Percentiles rank a stretch among this genome's conserved stretches.
phyloP scores from a whole-genome alignment of 2,113 vertebrate genomes.

The Callaeas wilsoni region DNA sequence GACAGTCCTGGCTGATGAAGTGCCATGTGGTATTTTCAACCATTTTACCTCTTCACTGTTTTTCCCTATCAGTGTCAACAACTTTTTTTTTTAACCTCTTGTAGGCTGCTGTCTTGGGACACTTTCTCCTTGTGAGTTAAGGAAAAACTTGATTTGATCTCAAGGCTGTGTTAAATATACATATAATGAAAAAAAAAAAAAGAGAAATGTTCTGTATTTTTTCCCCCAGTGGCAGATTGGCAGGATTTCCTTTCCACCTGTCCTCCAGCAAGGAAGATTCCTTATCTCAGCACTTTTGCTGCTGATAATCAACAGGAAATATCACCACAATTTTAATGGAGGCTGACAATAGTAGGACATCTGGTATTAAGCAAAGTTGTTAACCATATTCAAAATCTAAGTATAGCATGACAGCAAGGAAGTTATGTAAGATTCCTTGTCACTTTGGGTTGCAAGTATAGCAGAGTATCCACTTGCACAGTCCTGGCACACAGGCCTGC shows the following conservation, averaged over 20 bases:
- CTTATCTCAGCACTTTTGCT: conserved; percentile 32
- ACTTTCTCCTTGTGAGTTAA: not conserved
- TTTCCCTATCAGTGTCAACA: not conserved
- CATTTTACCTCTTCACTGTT: not conserved
- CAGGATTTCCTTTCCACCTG: conserved; percentile 33
- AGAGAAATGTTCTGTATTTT: not conserved
- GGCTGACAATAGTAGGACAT: conserved; percentile 34
- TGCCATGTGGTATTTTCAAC: not conserved
- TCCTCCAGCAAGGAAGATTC: conserved; percentile 12
- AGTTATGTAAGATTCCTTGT: conserved; percentile 21
- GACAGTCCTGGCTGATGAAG: not conserved
- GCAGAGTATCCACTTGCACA: not conserved
- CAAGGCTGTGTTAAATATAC: not conserved
- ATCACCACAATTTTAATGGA: not conserved
- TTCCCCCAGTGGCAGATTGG: not conserved
- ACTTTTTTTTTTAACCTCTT: not conserved
- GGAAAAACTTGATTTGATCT: not conserved
- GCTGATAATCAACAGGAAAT: conserved; percentile 29
- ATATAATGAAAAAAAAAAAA: not conserved
- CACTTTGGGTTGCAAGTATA: not conserved
- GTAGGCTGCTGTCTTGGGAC: not conserved
- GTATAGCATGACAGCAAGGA: conserved; percentile 9
- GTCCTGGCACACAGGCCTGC: not conserved
- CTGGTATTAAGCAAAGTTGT: conserved; percentile 39
- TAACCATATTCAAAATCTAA: conserved; percentile 29